Evolutionary conservation across 2,888 invertebrate species (phyloP).

Genomic region (Apamea crenata): DNA sequence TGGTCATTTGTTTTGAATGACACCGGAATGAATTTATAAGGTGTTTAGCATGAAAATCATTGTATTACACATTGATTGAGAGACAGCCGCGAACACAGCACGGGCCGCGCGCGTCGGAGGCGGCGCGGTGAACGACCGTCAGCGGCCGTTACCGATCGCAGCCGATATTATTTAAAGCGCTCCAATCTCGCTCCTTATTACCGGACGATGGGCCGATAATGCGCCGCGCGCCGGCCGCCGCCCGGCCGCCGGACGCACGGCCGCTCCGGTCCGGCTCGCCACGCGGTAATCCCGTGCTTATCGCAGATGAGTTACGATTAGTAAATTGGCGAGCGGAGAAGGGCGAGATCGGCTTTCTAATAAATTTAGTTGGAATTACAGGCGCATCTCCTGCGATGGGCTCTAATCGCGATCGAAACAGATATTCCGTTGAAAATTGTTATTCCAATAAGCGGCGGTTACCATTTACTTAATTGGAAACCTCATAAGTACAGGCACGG

Average conservation of each 20-base stretch:
- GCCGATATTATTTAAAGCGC: slow-evolving; percentile 75
- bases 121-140: slow-evolving; percentile 68
- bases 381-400: slow-evolving; percentile 69
- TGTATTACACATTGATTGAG: slow-evolving; percentile 3
- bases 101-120: slow-evolving; percentile 37
- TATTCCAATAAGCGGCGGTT: slow-evolving; percentile 67
- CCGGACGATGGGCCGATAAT: slow-evolving; percentile 72
- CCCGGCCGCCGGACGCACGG: slow-evolving; percentile 31
- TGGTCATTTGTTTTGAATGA: neutral
- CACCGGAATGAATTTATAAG: neutral
- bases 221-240: slow-evolving; percentile 44
- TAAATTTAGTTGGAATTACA: slow-evolving; percentile 81
- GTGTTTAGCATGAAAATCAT: neutral
- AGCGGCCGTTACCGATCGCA: slow-evolving; percentile 69
- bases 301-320: slow-evolving; percentile 87
- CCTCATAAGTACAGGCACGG: slow-evolving; percentile 59
- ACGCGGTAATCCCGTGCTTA: slow-evolving; percentile 76
- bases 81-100: neutral
- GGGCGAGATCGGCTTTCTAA: slow-evolving; percentile 83
- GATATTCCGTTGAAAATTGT: slow-evolving; percentile 68
- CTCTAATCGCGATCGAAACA: slow-evolving; percentile 65
- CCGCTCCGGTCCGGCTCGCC: slow-evolving; percentile 57
- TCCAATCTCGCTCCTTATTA: slow-evolving; percentile 77
- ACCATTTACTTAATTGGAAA: slow-evolving; percentile 70
- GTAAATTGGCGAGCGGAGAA: slow-evolving; percentile 85